Evolutionary conservation across 2,113 vertebrate genomes (phyloP), one percentile per base, ranked within the genome.

Genomic region (Percina caprodes): DNA sequence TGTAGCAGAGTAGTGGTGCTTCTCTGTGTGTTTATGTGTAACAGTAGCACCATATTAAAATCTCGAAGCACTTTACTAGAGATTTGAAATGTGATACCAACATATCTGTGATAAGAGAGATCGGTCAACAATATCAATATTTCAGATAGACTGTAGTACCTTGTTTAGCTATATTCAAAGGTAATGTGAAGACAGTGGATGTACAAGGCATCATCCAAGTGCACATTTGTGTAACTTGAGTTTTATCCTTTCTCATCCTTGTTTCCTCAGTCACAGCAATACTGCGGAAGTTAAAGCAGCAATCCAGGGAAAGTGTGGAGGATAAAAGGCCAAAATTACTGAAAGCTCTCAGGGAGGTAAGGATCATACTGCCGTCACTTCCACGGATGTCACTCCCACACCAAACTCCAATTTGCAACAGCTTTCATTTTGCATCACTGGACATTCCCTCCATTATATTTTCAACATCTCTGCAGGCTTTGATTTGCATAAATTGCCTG

Each of bases 271-370:
- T 99, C 95, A 98, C 97, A 85, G 97, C 98, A 77, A 96, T 99
- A 85, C 94, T 99, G 85, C 96, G 98, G 88, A 99, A 99, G 91
- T 94, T 99, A 69, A 99, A 99, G 85, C 98, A 99, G 95, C 98
- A 99, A 9, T 99, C 97, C 91, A 96, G 98, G 92, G 98, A 99
- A 94, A 98, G 96, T 76, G 98, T 99, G 92, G 97, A 98, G 95
- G 97, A 99, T 87, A 99, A 99, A 91, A 91, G 97, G 96, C 97
- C 97, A 86, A 96, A 97, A 69, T 94, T 99, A 90, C 92, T 99
- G 86, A 97, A 98, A 93, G 98, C 97, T 86, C 96, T 99, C 83
- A 96, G 96, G 82, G 98, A 99, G 97, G 98, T 99, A 71, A 92
- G 90, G 24, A 26, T 78, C 68, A 66, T 68, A 45, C n/a, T 58